Evolutionary conservation across 2,888 invertebrate genomes (phyloP), one percentile per base, ranked within the genome.

Genomic region (Sinodicranocentrus sp.): DNA sequence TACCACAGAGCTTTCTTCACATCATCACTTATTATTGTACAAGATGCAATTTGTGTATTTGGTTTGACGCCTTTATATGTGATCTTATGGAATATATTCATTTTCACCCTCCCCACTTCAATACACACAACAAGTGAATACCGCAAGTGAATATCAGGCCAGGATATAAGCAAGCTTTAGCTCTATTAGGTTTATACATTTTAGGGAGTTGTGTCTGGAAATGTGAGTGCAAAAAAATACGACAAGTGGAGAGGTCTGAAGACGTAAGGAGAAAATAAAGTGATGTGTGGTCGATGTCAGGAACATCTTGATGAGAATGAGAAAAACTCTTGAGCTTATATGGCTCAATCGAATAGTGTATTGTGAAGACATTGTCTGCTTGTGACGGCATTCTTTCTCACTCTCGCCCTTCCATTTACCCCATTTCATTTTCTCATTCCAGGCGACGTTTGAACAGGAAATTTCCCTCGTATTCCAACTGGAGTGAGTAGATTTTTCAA

Each of bases 281-380:
- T 67, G 73, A 82, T 82, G 77, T 67, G 77, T 43, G 48, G 83
- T 65, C 70, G 78, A 78, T 59, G 59, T 19, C 70, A 61, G 78
- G 78, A 77, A 79, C 68, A 75, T 73, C 75, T 76, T 61, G 83
- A 84, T 78, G 78, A 76, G 77, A 77, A 79, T 70, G 75, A 48
- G 44, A 73, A 83, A 76, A 71, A 67, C 83, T 78, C 83, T 85
- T 82, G 77, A 85, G 83, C 83, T 71, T 70, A 54, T 70, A 59
- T 72, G 25, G 17, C 28, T 84, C 84, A 77, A 84, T 85, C 84
- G 84, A 85, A 84, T 85, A 65, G 23, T 59, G 67, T 59, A 77
- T 82, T 76, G 73, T 84, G 15, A 63, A 59, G 70, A 61, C 63
- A 72, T 63, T 73, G 73, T 73, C 65, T 70, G 84, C 48, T 75